phyloP scores from a whole-genome alignment of 37 sponge, comb jelly and placozoan genomes.

The Geodia barretti region DNA sequence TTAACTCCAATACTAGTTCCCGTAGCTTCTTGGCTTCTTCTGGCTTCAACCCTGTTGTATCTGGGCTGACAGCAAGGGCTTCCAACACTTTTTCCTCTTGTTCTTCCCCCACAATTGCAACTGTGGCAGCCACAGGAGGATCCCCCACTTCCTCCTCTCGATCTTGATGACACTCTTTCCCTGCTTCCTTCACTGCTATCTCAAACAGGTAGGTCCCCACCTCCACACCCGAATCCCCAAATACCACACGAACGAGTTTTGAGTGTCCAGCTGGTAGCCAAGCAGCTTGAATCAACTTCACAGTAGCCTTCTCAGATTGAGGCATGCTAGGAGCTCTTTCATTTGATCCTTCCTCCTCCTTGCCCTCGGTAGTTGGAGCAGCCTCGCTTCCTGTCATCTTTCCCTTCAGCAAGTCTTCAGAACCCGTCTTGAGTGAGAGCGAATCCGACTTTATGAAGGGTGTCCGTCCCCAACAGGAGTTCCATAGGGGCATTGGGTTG shows the following conservation, averaged over 20 bases:
- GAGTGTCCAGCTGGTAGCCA: conserved; percentile 3
- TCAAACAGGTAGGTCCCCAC: neutral
- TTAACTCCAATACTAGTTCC: neutral
- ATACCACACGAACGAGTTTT: neutral
- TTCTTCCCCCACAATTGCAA: too few species aligned
- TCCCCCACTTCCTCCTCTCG: too few species aligned
- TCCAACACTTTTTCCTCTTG: neutral
- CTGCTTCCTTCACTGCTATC: neutral
- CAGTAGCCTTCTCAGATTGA: neutral
- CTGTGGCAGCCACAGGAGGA: too few species aligned
- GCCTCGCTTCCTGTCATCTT: too few species aligned
- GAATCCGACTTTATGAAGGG: conserved; percentile 34
- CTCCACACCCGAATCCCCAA: neutral
- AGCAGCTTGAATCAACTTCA: conserved; percentile 6
- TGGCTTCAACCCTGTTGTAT: neutral
- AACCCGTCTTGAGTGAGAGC: too few species aligned
- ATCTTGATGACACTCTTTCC: too few species aligned
- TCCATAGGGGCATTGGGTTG: conserved; percentile 29
- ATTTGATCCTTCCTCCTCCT: too few species aligned
- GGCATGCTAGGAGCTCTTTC: neutral
- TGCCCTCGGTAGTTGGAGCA: too few species aligned
- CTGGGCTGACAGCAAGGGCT: neutral
- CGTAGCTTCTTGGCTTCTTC: neutral
- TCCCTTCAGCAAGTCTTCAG: too few species aligned
- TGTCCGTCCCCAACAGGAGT: conserved; percentile 37